Evolutionary conservation across 2,113 vertebrate species (phyloP).

Genomic region (Diglossa brunneiventris): DNA sequence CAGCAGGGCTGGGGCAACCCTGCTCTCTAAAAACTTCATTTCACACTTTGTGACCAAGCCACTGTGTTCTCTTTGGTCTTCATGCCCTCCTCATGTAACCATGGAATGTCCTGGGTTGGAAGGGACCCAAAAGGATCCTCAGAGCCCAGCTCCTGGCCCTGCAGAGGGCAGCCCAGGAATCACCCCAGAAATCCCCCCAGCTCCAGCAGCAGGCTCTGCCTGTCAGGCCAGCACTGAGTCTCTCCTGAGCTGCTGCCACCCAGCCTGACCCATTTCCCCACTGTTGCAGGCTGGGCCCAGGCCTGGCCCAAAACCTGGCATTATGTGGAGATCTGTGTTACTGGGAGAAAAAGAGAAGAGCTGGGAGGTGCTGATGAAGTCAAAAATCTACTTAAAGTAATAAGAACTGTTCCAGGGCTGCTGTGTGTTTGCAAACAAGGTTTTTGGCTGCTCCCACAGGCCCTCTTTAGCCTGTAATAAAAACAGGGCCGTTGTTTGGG

Average conservation of each 20-base stretch:
- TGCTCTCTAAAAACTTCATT: not conserved
- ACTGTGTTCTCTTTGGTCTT: not conserved
- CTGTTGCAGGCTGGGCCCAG: not conserved
- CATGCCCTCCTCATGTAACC: fast-evolving
- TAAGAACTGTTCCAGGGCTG: not conserved
- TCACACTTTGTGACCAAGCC: not conserved
- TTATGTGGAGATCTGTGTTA: not conserved
- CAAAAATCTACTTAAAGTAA: not conserved
- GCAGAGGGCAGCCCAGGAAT: not conserved
- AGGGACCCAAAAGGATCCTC: not conserved
- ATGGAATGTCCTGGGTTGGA: not conserved
- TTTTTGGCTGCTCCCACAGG: not conserved
- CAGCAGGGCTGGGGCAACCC: not conserved
- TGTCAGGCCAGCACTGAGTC: not conserved
- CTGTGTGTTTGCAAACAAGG: constrained; percentile 1
- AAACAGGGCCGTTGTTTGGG: not conserved
- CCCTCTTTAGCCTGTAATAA: not conserved
- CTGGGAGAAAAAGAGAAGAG: not conserved
- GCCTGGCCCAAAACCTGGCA: not conserved
- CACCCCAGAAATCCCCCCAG: not conserved
- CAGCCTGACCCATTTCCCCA: not conserved
- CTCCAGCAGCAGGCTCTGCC: not conserved
- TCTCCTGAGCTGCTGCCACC: not conserved
- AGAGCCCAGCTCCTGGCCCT: not conserved
- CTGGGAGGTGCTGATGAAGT: not conserved